Percentiles rank a stretch among this genome's conserved stretches.
phyloP scores from a whole-genome alignment of 1,140 invertebrate species.

The Drosophila funebris region DNA sequence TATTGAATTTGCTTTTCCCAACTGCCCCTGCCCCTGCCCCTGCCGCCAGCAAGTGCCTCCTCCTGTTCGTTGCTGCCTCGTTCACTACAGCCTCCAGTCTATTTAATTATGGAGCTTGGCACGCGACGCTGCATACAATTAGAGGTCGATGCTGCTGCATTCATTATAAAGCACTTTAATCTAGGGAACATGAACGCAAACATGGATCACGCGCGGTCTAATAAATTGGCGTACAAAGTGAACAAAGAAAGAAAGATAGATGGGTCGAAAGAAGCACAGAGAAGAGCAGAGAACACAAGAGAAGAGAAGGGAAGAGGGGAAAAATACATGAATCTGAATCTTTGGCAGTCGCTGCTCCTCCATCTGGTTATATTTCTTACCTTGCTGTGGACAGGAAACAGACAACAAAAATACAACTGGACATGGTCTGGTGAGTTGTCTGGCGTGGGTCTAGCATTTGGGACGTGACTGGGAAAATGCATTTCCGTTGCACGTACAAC shows the following conservation, averaged over 20 bases:
- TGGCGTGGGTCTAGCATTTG: conserved; percentile 49
- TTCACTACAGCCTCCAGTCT: neutral
- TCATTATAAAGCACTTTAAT: conserved; percentile 77
- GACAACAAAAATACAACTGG: conserved; percentile 4
- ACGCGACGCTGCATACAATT: conserved; percentile 62
- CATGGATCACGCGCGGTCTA: conserved; percentile 73
- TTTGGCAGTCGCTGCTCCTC: conserved; percentile 43
- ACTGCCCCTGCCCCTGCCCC: neutral
- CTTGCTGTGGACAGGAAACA: conserved; percentile 34
- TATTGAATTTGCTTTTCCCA: conserved; percentile 46
- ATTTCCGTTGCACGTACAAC: conserved; percentile 75
- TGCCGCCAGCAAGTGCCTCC: too few species aligned
- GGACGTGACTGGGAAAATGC: conserved; percentile 77
- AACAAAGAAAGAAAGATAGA: conserved; percentile 36
- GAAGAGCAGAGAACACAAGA: conserved; percentile 18
- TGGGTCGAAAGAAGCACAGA: neutral
- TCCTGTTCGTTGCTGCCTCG: too few species aligned
- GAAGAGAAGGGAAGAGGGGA: neutral
- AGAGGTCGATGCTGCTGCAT: conserved; percentile 44
- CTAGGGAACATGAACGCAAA: conserved; percentile 30
- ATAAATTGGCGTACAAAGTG: conserved; percentile 65
- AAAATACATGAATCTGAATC: conserved; percentile 42
- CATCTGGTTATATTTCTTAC: conserved; percentile 58
- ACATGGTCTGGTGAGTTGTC: conserved; percentile 21
- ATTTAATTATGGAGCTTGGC: conserved; percentile 62